A percentile compares a stretch with the other conserved stretches of the same genome.
Evolutionary conservation across 2,797 vertebrate species (phyloP).

Genomic region (Platalea minor): DNA sequence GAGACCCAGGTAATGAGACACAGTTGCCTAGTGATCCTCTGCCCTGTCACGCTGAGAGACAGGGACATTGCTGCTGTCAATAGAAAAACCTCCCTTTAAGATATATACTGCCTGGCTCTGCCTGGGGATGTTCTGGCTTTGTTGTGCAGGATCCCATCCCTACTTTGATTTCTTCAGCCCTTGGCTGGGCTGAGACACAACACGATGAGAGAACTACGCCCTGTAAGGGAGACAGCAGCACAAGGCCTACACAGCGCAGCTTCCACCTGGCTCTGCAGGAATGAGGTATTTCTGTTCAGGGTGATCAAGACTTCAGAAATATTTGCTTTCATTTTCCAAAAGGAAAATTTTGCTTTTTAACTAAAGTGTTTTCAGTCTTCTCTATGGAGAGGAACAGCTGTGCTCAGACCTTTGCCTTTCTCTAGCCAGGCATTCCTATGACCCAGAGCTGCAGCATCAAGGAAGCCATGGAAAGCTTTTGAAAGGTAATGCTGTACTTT

Average conservation of each 20-base stretch:
- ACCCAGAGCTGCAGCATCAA: not conserved
- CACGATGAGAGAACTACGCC: not conserved
- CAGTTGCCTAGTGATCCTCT: not conserved
- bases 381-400: not conserved
- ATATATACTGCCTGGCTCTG: not conserved
- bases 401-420: not conserved
- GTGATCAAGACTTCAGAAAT: not conserved
- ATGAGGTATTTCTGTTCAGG: not conserved
- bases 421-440: not conserved
- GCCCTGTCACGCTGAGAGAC: not conserved
- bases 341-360: not conserved
- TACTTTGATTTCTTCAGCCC: not conserved
- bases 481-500: not conserved
- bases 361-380: not conserved
- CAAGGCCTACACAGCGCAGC: not conserved
- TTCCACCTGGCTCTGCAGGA: not conserved
- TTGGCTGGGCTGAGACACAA: not conserved
- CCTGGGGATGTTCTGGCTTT: not conserved
- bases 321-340: not conserved
- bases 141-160: not conserved
- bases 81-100: not conserved
- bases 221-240: not conserved
- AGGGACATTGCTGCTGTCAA: not conserved
- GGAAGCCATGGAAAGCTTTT: not conserved
- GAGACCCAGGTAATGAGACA: not conserved